Base-by-base conservation (phyloP, 2,113 vertebrate genomes). In the Ploceus nigricollis region DNA sequence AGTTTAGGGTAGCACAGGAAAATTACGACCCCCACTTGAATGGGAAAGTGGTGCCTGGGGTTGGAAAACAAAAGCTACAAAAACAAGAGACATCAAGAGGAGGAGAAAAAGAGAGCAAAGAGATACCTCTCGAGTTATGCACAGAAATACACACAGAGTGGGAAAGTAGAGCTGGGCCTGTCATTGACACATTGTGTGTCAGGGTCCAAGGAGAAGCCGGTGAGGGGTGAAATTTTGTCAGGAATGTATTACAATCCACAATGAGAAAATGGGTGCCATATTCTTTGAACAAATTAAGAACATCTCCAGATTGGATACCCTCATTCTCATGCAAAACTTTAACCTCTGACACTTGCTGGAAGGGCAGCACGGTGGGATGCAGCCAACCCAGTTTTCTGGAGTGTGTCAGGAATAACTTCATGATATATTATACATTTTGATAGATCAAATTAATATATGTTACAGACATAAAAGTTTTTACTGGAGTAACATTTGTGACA, bases 251-350 rank as follows among this genome's bases (percentile, higher is more conserved):
- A 10, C 9, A 42, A 21, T 37, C 23, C 50, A 68, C 1, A 12
- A 48, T 48, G 27, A 39, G 13, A 77, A 25, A 42, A 10, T n/a
- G 17, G 20, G 28, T 18, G 3, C 5, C 10, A 14, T 88, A 47
- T 66, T 47, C 47, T 81, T 13, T 57, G 17, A 57, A 39, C 31
- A 72, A 78, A 39, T 35, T 53, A 5, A 33, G 27, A 63, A 68
- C 7, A 7, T 6, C 4, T 82, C 21, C 7, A 33, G 48, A 8
- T 37, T 3, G 0, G 5, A 28, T 50, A 17, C 2, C 13, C 53
- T 73, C 23, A 22, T 35, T 77, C 30, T 48, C 40, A 20, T 2
- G 7, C 0, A 4, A 68, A 53, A 35, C 12, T 72, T 69, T 8
- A 44, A 27, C 64, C 31, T 82, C 21, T 40, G 65, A 30, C 9